Evolutionary conservation across 2,113 vertebrate species (phyloP), one percentile per base, ranked within the genome.

Genomic region (Aythya baeri): DNA sequence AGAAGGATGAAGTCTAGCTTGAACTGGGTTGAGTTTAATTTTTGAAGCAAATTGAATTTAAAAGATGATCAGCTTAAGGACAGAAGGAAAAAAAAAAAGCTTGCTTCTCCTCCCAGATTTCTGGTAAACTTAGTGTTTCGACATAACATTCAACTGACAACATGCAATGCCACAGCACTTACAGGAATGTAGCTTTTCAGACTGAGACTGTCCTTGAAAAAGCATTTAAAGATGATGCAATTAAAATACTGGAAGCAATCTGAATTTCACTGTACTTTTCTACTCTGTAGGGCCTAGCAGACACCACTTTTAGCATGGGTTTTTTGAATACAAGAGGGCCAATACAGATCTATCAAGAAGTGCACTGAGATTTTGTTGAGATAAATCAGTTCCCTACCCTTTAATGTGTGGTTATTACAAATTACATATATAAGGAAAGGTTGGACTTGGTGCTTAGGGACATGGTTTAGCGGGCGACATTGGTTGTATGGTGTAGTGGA

Each of bases 261-360:
- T 22, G 17, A 85, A 36, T 18, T 52, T 67, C 6, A 49, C 7
- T 1, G 0, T n/a, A 0, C 0, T 31, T 71, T 83, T 26, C 27
- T 76, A 22, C 17, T 72, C 44, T n/a, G 15, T 18, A 31, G 31
- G 4, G 7, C 21, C 32, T 12, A 50, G 23, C 16, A 67, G 13
- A 32, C 11, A 74, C 38, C 27, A 22, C n/a, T 38, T 50, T 27
- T 16, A 20, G 13, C n/a, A 36, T 50, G 18, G 27, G 44, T 29
- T 77, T 75, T 63, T 14, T 9, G 12, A 62, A 44, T 46, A 78
- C 15, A 29, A 21, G 20, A 31, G n/a, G 38, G 34, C 7, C 65
- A 72, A 27, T 4, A 10, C 1, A 5, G 43, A 10, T 65, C 5
- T 15, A 73, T 23, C 14, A 62, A 63, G 65, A 67, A 87, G 13